These are phyloP conservation scores for Brachionichthys hirsutus DNA, from an alignment of 2,113 vertebrate genomes.

Conservation along the genomic window DNA sequence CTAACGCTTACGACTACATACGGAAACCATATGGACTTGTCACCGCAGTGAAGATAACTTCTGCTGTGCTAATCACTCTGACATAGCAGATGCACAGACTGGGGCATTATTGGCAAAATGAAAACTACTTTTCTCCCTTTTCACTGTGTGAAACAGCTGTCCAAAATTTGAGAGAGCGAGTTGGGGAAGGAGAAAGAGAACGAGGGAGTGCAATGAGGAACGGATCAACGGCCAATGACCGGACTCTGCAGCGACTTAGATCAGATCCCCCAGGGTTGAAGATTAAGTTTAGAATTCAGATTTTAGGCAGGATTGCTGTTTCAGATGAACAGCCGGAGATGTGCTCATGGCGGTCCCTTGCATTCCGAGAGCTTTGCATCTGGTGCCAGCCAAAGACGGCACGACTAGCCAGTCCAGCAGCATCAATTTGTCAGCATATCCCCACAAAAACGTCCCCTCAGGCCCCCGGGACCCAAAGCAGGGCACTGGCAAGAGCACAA, in stretches of 20 bases:
- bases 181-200: constrained; percentile 15
- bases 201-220: constrained; percentile 29
- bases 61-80: constrained; percentile 59
- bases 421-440: constrained; percentile 59
- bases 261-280: constrained; percentile 56
- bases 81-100: constrained; percentile 63
- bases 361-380: constrained; percentile 44
- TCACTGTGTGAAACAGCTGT: constrained; percentile 64
- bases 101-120: constrained; percentile 60
- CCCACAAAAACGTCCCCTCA: constrained; percentile 32
- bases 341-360: constrained; percentile 37
- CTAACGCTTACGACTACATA: constrained; percentile 50
- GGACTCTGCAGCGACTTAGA: constrained; percentile 42
- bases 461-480: constrained; percentile 51
- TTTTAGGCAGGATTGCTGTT: constrained; percentile 62
- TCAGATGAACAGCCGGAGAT: constrained; percentile 46
- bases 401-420: constrained; percentile 55
- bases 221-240: constrained; percentile 50
- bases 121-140: constrained; percentile 37
- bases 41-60: constrained; percentile 53
- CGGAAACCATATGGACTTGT: constrained; percentile 64
- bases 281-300: constrained; percentile 68
- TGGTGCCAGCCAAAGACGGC: constrained; percentile 49
- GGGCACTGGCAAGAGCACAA: constrained; percentile 41
- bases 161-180: constrained; percentile 32